These are phyloP conservation scores for Xylocopa sonorina DNA, from an alignment of 1,140 invertebrate species.

Conservation along the genomic window DNA sequence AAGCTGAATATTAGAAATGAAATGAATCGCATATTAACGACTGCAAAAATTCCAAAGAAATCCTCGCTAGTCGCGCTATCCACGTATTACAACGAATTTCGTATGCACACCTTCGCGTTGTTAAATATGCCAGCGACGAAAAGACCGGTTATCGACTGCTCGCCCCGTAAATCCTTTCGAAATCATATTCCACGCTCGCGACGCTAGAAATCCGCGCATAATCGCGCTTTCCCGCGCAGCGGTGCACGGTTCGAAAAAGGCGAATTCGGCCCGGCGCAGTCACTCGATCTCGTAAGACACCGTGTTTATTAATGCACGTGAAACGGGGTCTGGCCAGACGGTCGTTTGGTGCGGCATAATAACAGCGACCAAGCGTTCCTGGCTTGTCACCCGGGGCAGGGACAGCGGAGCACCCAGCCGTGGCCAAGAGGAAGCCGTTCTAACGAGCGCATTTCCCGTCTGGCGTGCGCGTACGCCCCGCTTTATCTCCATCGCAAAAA, in stretches of 20 bases:
- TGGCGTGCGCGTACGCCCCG: constrained; percentile 30
- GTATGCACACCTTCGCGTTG: no score
- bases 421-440: constrained; percentile 45
- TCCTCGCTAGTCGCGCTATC: no score
- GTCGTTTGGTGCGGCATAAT: constrained; percentile 34
- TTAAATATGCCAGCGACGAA: no score
- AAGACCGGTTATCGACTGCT: no score
- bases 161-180: no score
- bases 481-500: constrained; percentile 42
- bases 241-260: not conserved
- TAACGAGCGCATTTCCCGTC: constrained; percentile 54
- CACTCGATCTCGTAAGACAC: constrained; percentile 44
- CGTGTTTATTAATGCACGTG: constrained; percentile 46
- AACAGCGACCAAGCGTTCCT: constrained; percentile 30
- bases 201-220: no score
- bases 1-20: no score
- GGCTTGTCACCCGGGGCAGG: constrained; percentile 29
- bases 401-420: constrained; percentile 5
- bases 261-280: not conserved
- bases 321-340: constrained; percentile 22
- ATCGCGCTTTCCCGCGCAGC: no score
- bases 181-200: no score
- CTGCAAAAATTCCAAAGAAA: no score
- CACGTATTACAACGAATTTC: no score
- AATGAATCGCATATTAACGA: no score